Evolutionary conservation across 1,140 invertebrate genomes (phyloP).

Genomic region (Lepidotrigona ventralis): DNA sequence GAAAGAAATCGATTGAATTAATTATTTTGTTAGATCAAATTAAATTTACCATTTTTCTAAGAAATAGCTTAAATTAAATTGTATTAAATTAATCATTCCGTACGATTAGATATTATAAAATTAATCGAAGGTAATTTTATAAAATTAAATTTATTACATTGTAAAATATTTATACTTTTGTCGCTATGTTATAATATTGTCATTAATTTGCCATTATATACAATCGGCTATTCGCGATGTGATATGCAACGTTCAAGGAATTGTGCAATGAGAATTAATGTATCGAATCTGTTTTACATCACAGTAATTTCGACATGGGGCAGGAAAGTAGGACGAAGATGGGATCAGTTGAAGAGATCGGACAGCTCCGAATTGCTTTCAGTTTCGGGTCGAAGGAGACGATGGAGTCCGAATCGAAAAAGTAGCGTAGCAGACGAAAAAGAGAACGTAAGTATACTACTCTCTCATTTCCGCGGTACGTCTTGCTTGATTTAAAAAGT

Average conservation of each 20-base stretch:
- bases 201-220: no score
- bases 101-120: no score
- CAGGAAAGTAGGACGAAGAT: constrained; percentile 83
- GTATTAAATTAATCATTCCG: no score
- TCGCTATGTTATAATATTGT: no score
- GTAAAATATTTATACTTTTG: no score
- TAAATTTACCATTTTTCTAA: no score
- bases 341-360: constrained; percentile 83
- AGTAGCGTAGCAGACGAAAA: constrained; percentile 58
- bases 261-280: neutral
- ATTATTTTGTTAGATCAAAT: no score
- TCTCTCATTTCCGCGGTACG: neutral
- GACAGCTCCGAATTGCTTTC: constrained; percentile 82
- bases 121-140: no score
- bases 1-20: no score
- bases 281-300: neutral
- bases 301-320: constrained; percentile 85
- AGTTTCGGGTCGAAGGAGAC: constrained; percentile 74
- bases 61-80: no score
- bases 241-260: neutral
- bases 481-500: neutral
- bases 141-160: no score
- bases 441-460: constrained; percentile 64
- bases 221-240: neutral
- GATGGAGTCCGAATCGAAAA: constrained; percentile 79